Conservation (phyloP, 1,140 invertebrate species). For the Penaeus chinensis region DNA sequence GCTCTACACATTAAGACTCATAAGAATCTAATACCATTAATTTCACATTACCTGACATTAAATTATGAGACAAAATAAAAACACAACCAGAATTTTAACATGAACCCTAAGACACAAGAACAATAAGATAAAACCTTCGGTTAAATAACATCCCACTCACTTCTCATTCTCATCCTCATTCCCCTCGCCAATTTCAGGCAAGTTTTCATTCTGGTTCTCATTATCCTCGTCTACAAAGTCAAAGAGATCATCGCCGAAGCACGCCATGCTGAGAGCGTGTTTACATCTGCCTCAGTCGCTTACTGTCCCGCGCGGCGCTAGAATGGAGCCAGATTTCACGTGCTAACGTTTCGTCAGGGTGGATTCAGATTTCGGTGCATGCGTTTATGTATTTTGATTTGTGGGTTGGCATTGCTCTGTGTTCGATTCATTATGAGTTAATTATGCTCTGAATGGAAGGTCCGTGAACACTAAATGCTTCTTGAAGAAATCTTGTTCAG, state of each 20-base stretch:
- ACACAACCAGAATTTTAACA: not conserved
- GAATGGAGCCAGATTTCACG: too few species aligned
- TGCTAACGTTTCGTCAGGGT: too few species aligned
- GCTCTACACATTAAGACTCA: too few species aligned
- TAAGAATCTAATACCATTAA: not conserved
- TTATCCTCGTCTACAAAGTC: conserved; percentile 48
- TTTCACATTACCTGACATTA: not conserved
- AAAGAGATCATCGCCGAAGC: conserved; percentile 56
- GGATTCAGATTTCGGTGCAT: too few species aligned
- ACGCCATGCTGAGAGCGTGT: conserved; percentile 46
- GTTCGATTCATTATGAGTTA: too few species aligned
- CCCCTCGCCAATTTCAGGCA: conserved; percentile 41
- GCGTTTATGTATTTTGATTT: too few species aligned
- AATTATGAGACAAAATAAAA: not conserved
- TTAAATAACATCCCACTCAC: conserved; percentile 30
- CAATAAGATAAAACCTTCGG: not conserved
- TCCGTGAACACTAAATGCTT: too few species aligned
- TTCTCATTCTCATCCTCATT: conserved; percentile 45
- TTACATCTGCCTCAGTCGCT: too few species aligned
- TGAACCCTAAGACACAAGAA: not conserved
- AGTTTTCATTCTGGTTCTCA: conserved; percentile 27
- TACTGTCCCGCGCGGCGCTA: too few species aligned
- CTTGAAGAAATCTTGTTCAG: too few species aligned
- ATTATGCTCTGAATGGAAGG: too few species aligned
- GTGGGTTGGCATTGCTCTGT: too few species aligned